Evolutionary conservation across 2,888 invertebrate species (phyloP), one percentile per base, ranked within the genome.

Genomic region (Drosophila birchii): DNA sequence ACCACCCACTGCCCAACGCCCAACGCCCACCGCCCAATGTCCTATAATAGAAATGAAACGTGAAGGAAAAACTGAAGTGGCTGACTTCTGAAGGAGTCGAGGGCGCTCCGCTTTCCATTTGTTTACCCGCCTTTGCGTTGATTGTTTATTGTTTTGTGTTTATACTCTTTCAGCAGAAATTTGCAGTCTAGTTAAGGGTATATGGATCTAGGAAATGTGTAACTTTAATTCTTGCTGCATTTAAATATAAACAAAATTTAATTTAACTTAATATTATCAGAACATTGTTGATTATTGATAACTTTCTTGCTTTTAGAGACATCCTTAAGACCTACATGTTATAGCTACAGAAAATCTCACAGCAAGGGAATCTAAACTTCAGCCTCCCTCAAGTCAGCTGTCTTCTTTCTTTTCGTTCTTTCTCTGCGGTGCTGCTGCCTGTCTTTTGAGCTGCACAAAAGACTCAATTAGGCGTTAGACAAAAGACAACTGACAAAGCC

Each of bases 381-480:
- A 23, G 23, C n/a, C 7, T 16, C 20, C 8, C 8, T 9, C 5
- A 20, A 20, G 18, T 23, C 39, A 18, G n/a, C 58, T 36, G 32
- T 26, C 18, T 20, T 53, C 12, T 23, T 23, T 47, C 47, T 54
- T 32, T 26, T 47, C 36, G 36, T 58, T 55, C 26, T 39, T 61
- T 38, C 23, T 54, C 41, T 64, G 44, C 44, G 45, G 66, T 53
- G 44, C 36, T 61, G 66, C 38, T 70, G 58, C 57, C 32, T 49
- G 60, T 61, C 64, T 57, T 54, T 55, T 60, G 53, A 64, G 61
- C 32, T 57, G 51, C 71, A 64, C 69, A 75, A 75, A 60, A 63
- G 75, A 55, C 75, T 75, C 75, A 75, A 75, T 75, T 75, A 75
- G 75, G 69, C 75, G 75, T 36, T 59, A 68, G 69, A 67, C 70